Evolutionary conservation across 2,888 invertebrate genomes (phyloP), one percentile per base, ranked within the genome.

Genomic region (Ormyrus labotus): DNA sequence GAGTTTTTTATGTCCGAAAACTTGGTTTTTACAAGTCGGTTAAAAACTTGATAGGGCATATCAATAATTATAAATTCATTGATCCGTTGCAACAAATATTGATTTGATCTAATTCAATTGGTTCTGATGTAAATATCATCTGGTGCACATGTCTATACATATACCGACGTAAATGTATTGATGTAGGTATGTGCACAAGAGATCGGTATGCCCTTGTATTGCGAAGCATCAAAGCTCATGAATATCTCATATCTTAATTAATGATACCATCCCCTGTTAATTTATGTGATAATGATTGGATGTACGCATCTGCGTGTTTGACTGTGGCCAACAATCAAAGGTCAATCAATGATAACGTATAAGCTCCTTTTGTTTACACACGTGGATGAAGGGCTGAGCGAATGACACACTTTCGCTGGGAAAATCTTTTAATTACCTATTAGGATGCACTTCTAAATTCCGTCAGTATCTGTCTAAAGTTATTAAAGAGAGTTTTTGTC

Each of bases 261-360:
- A 51, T 34, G 13, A 53, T 68, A 19, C n/a, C 13, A 55, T 11
- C n/a, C 58, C 53, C 47, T 51, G 53, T 58, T 75, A 53, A 75
- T 75, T 68, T 53, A 19, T 68, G 6, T 5, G 19, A 68, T 76
- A 71, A 63, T 57, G 13, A 64, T 64, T 34, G 11, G 45, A 47
- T 50, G 7, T 55, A 34, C 34, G 34, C 34, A 48, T 45, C 50
- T 51, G 19, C 34, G 65, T 67, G 53, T 72, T 67, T 72, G 48
- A 51, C 45, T 7, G 9, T 6, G 19, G 67, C 67, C 71, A 78
- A 65, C 53, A 78, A 72, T 78, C 47, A 19, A 53, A 61, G 60
- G 53, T 76, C 63, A 50, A 50, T 34, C 34, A 34, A 34, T 34
- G 34, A 34, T 34, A 34, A 34, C 3, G 34, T 1, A 34, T 34